A percentile compares a stretch with the other conserved stretches of the same genome.
These are phyloP conservation scores for Bombycilla garrulus DNA, from an alignment of 2,113 vertebrate genomes.

Conservation along the genomic window DNA sequence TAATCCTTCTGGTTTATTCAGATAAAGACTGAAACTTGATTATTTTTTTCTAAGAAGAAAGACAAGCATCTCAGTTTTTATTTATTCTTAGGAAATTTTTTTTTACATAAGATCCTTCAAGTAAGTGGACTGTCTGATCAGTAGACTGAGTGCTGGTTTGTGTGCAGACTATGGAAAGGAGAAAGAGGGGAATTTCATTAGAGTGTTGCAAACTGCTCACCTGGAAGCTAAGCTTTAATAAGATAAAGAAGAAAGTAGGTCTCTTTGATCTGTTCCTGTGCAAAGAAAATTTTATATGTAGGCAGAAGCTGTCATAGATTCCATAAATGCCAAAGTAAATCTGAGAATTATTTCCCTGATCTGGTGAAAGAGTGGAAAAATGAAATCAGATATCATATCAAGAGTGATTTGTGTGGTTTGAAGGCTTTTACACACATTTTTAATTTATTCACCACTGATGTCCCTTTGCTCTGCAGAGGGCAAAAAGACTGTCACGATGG, in stretches of 20 bases:
- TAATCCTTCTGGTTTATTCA: not conserved
- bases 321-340: not conserved
- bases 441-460: not conserved
- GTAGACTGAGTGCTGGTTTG: not conserved
- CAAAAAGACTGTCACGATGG: slow-evolving; percentile 81
- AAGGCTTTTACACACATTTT: not conserved
- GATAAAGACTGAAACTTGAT: not conserved
- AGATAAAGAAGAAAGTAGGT: not conserved
- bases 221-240: not conserved
- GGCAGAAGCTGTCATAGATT: not conserved
- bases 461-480: slow-evolving; percentile 72
- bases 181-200: not conserved
- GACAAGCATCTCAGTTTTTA: not conserved
- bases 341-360: not conserved
- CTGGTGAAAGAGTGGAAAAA: not conserved
- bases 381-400: not conserved
- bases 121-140: not conserved
- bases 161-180: not conserved
- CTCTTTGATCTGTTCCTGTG: not conserved
- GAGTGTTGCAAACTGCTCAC: not conserved
- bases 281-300: not conserved
- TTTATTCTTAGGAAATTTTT: not conserved
- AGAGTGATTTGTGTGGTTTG: not conserved
- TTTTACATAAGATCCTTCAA: not conserved
- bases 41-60: not conserved